A percentile compares a stretch with the other conserved stretches of the same genome.
Evolutionary conservation across 2,888 invertebrate genomes (phyloP).

Genomic region (Anthrax anthrax): DNA sequence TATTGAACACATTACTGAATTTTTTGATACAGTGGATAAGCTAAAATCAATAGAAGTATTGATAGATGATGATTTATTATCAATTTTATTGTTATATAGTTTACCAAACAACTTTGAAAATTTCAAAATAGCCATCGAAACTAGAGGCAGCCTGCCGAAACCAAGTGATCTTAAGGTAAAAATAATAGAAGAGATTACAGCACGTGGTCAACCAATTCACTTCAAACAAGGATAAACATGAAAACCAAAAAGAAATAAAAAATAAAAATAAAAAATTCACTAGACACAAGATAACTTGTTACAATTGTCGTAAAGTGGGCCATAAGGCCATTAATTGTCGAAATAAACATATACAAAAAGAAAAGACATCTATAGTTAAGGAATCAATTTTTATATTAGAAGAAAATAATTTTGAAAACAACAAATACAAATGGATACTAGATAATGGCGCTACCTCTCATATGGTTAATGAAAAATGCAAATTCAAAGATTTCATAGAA

Average conservation of each 20-base stretch:
- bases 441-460: too few species aligned
- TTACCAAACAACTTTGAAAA: constrained; percentile 19
- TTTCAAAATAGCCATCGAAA: constrained; percentile 21
- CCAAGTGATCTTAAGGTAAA: constrained; percentile 19
- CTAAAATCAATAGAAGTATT: constrained; percentile 17
- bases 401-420: not conserved
- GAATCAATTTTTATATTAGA: not conserved
- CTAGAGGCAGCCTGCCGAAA: constrained; percentile 18
- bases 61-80: constrained; percentile 16
- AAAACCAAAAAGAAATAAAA: too few species aligned
- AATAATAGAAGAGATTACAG: constrained; percentile 20
- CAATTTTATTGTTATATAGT: constrained; percentile 21
- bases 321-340: not conserved
- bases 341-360: not conserved
- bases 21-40: constrained; percentile 22
- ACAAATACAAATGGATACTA: not conserved
- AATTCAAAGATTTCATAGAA: too few species aligned
- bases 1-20: constrained; percentile 17
- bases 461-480: too few species aligned
- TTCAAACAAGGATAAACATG: too few species aligned
- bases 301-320: too few species aligned
- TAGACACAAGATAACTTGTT: too few species aligned
- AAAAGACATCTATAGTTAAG: not conserved
- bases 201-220: too few species aligned
- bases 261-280: too few species aligned